Percentiles rank a stretch among this genome's conserved stretches.
Conservation (phyloP, 2,888 invertebrate species). For the Endotricha flammealis region DNA sequence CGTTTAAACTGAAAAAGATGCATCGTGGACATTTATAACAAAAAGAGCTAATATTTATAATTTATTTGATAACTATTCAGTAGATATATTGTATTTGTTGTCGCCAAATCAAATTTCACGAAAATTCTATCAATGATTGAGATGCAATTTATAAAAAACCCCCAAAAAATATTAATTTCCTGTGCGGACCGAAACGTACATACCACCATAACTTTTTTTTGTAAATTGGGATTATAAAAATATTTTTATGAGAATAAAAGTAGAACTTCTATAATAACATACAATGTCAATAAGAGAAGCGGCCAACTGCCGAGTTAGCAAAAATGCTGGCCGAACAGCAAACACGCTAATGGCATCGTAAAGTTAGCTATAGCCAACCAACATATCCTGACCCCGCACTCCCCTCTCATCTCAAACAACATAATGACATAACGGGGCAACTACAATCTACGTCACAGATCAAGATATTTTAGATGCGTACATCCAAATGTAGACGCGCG, state of each 20-base stretch:
- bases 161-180: too few relatives aligned
- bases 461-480: slow-evolving; percentile 34
- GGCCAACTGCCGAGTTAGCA: slow-evolving; percentile 15
- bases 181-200: too few relatives aligned
- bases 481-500: slow-evolving; percentile 46
- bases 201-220: too few relatives aligned
- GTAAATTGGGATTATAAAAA: too few relatives aligned
- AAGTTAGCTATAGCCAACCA: slow-evolving; percentile 42
- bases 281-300: slow-evolving; percentile 17
- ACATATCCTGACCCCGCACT: slow-evolving; percentile 31
- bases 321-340: slow-evolving; percentile 55
- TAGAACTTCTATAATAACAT: slow-evolving; percentile 19
- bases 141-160: too few relatives aligned
- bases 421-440: slow-evolving; percentile 1
- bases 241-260: slow-evolving; percentile 1
- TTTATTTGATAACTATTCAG: too few relatives aligned
- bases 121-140: too few relatives aligned
- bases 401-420: slow-evolving; percentile 1
- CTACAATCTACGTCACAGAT: slow-evolving; percentile 18
- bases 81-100: too few relatives aligned
- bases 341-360: slow-evolving; percentile 64
- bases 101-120: too few relatives aligned
- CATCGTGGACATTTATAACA: too few relatives aligned
- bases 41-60: too few relatives aligned
- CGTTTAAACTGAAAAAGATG: too few relatives aligned